These are phyloP conservation scores for Lepidocyrtoides sp. DNA, from an alignment of 2,888 invertebrate species.

Conservation along the genomic window DNA sequence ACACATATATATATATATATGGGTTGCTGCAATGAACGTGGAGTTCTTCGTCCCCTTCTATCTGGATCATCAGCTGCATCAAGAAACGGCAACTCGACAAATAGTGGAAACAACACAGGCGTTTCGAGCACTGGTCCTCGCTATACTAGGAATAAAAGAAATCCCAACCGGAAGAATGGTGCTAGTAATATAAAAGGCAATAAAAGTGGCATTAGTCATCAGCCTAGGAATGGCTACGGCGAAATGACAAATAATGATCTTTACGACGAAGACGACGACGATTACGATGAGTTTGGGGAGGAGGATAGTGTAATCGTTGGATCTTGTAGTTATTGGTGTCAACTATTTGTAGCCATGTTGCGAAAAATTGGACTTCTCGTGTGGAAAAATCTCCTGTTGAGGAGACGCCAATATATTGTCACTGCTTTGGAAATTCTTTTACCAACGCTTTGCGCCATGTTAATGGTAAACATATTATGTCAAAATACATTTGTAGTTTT, in stretches of 20 bases:
- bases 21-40: slow-evolving; percentile 81
- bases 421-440: slow-evolving; percentile 84
- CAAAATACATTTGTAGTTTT: neutral
- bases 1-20: slow-evolving; percentile 24
- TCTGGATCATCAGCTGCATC: slow-evolving; percentile 73
- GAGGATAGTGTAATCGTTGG: slow-evolving; percentile 20
- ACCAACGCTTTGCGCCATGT: slow-evolving; percentile 83
- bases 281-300: slow-evolving; percentile 54
- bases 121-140: slow-evolving; percentile 40
- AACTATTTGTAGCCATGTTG: slow-evolving; percentile 37
- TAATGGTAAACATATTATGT: slow-evolving; percentile 81
- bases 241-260: slow-evolving; percentile 61
- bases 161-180: slow-evolving; percentile 66
- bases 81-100: slow-evolving; percentile 60
- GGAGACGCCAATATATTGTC: slow-evolving; percentile 84
- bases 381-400: slow-evolving; percentile 85
- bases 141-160: slow-evolving; percentile 53
- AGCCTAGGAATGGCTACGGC: slow-evolving; percentile 19
- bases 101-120: slow-evolving; percentile 53
- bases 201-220: slow-evolving; percentile 62
- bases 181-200: slow-evolving; percentile 42
- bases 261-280: slow-evolving; percentile 68
- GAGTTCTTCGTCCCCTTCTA: slow-evolving; percentile 82
- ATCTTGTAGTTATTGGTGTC: slow-evolving; percentile 36
- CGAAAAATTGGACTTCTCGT: slow-evolving; percentile 82